Percentiles rank a stretch among this genome's conserved stretches.
Conservation (phyloP, 2,888 invertebrate genomes). For the Aleiodes leptofemur region DNA sequence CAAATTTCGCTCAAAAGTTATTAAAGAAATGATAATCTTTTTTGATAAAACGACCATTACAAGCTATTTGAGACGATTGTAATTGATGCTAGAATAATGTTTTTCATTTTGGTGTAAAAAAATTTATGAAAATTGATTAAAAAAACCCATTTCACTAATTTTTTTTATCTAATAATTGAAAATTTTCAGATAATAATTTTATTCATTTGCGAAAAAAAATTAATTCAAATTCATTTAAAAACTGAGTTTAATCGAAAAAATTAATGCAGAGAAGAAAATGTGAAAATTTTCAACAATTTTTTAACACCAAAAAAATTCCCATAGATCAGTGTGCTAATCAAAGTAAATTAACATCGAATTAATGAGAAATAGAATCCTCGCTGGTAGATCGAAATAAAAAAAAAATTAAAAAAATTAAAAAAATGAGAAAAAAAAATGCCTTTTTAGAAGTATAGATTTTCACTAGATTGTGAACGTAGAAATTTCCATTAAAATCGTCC, state of each 20-base stretch:
- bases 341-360: constrained; percentile 33
- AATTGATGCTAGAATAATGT: background rate
- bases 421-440: constrained; percentile 23
- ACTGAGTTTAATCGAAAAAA: background rate
- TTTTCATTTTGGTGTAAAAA: constrained; percentile 21
- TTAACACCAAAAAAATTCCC: background rate
- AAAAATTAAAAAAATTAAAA: background rate
- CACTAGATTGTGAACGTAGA: constrained; percentile 28
- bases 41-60: constrained; percentile 57
- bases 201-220: constrained; percentile 1
- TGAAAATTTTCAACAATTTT: constrained; percentile 3
- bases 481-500: background rate
- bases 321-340: background rate
- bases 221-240: constrained; percentile 12
- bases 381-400: constrained; percentile 4
- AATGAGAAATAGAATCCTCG: constrained; percentile 18
- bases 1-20: constrained; percentile 70
- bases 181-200: constrained; percentile 12
- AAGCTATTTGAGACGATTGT: constrained; percentile 11
- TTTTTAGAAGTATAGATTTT: constrained; percentile 52
- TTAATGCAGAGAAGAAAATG: too few relatives aligned
- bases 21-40: constrained; percentile 48
- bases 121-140: constrained; percentile 12
- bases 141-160: background rate
- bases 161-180: background rate